Evolutionary conservation across 2,113 vertebrate genomes (phyloP).

Genomic region (Cynocephalus volans): DNA sequence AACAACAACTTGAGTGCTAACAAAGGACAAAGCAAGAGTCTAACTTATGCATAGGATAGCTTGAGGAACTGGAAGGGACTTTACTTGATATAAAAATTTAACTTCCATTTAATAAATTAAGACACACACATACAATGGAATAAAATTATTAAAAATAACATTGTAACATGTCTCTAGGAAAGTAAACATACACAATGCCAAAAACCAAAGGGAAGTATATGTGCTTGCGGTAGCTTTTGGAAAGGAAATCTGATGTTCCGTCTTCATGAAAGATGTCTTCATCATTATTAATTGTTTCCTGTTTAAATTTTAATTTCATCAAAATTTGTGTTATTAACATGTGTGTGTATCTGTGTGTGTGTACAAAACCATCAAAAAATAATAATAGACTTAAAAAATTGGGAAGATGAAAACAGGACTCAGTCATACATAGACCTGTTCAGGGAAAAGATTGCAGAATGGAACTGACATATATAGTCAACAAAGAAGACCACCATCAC

Average conservation of each 20-base stretch:
- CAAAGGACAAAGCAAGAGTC: neutral
- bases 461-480: too few relatives aligned
- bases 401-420: neutral
- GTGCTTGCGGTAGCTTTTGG: neutral
- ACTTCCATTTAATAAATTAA: neutral
- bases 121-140: neutral
- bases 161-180: neutral
- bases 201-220: neutral
- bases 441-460: rapidly evolving
- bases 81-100: neutral
- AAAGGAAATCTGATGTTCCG: neutral
- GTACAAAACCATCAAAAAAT: neutral
- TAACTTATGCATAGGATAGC: neutral
- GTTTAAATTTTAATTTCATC: neutral
- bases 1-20: neutral
- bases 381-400: neutral
- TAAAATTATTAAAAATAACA: neutral
- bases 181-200: neutral
- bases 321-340: neutral
- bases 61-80: neutral
- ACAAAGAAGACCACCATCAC: neutral
- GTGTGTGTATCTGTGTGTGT: neutral
- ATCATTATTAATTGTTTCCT: neutral
- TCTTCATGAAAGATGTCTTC: neutral
- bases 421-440: neutral